Percentiles rank a stretch among this genome's conserved stretches.
phyloP scores from a whole-genome alignment of 1,140 invertebrate species.

The Drosophila nigromelanica region DNA sequence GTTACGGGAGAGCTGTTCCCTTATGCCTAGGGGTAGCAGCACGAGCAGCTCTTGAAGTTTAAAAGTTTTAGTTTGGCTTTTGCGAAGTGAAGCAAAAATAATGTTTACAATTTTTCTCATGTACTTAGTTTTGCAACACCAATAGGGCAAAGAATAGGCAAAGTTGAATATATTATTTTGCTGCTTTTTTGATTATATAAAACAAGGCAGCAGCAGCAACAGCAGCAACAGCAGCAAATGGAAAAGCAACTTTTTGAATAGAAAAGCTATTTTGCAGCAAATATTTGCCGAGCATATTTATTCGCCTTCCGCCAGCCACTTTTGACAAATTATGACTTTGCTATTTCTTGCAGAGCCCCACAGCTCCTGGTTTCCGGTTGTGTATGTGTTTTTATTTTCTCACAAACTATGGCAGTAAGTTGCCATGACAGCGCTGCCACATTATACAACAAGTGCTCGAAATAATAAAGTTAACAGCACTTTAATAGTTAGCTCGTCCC shows the following conservation, averaged over 20 bases:
- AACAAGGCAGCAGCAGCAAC: slow-evolving; percentile 31
- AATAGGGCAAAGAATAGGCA: slow-evolving; percentile 8
- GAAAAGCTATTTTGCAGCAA: slow-evolving; percentile 68
- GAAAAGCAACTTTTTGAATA: slow-evolving; percentile 36
- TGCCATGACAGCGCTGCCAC: slow-evolving; percentile 76
- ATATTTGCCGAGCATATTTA: slow-evolving; percentile 72
- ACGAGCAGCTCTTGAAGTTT: slow-evolving; percentile 9
- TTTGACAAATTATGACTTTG: slow-evolving; percentile 79
- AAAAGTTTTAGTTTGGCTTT: slow-evolving; percentile 22
- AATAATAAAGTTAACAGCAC: slow-evolving; percentile 82
- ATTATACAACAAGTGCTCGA: slow-evolving; percentile 82
- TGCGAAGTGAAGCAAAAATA: slow-evolving; percentile 24
- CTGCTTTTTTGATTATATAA: slow-evolving; percentile 22
- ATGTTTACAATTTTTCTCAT: slow-evolving; percentile 23
- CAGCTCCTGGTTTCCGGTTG: slow-evolving; percentile 4
- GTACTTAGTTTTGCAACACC: slow-evolving; percentile 11
- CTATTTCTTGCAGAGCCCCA: slow-evolving; percentile 25
- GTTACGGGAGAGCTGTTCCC: neutral
- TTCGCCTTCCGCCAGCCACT: slow-evolving; percentile 53
- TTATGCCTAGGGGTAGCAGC: neutral
- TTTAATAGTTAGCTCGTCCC: slow-evolving; percentile 73
- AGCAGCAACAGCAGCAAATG: slow-evolving; percentile 11
- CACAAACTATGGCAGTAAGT: slow-evolving; percentile 71
- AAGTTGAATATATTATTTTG: slow-evolving; percentile 46
- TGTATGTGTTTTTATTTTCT: slow-evolving; percentile 41